A percentile compares a stretch with the other conserved stretches of the same genome.
Conservation (phyloP, 2,113 vertebrate species). For the Speoplatyrhinus poulsoni region DNA sequence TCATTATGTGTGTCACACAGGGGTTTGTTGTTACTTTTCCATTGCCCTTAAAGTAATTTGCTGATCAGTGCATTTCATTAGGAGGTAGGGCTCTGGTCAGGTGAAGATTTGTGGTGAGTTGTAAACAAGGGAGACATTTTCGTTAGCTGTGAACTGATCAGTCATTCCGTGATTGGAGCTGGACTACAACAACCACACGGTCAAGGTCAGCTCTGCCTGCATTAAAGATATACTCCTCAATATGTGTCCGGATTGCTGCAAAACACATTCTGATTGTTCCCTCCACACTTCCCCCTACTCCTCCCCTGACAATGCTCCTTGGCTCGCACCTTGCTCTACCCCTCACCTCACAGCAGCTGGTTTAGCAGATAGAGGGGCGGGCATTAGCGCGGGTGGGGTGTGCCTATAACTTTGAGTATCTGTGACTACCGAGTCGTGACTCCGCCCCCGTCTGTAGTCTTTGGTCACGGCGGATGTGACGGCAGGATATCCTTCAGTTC, state of each 20-base stretch:
- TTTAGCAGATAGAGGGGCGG: too few relatives aligned
- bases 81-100: slow-evolving; percentile 32
- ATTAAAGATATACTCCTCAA: too few relatives aligned
- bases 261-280: too few relatives aligned
- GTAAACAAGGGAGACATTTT: slow-evolving; percentile 58
- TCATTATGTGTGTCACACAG: slow-evolving; percentile 41
- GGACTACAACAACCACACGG: slow-evolving; percentile 13
- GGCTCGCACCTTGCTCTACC: too few relatives aligned
- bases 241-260: too few relatives aligned
- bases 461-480: slow-evolving; percentile 40
- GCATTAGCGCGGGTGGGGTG: too few relatives aligned
- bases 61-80: slow-evolving; percentile 55
- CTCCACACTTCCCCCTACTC: too few relatives aligned
- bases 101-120: slow-evolving; percentile 52
- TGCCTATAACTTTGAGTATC: slow-evolving; percentile 26
- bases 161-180: slow-evolving; percentile 40
- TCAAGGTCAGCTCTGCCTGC: slow-evolving; percentile 40
- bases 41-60: slow-evolving; percentile 44
- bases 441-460: slow-evolving; percentile 28
- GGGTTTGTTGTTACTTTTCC: slow-evolving; percentile 44
- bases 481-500: slow-evolving; percentile 40
- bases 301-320: too few relatives aligned
- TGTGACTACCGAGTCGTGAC: slow-evolving; percentile 15
- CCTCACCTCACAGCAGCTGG: too few relatives aligned
- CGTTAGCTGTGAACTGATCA: slow-evolving; percentile 63